These are phyloP conservation scores for Cantharis rufa DNA, from an alignment of 2,888 invertebrate genomes.

Conservation along the genomic window DNA sequence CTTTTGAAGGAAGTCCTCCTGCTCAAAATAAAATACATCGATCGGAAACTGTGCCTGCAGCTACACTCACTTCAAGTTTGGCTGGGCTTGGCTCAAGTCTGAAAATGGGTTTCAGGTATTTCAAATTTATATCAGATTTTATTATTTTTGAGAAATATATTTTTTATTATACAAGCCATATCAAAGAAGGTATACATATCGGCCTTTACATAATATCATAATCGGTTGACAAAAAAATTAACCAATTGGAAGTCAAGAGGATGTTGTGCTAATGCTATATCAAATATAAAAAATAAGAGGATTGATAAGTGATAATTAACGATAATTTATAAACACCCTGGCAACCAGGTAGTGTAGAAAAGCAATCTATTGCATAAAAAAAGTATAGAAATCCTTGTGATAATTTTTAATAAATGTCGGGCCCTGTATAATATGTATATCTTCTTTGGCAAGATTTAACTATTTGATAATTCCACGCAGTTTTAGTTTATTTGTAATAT, in stretches of 20 bases:
- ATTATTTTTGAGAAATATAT: background rate
- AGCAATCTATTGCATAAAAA: no score
- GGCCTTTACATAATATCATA: no score
- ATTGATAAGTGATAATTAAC: no score
- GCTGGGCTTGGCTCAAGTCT: conserved; percentile 81
- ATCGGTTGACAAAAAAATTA: no score
- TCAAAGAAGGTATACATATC: no score
- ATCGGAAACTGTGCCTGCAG: conserved; percentile 75
- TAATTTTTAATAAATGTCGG: no score
- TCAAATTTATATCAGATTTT: background rate
- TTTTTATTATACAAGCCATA: background rate
- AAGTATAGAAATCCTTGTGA: no score
- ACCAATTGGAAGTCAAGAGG: no score
- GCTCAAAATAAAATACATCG: conserved; percentile 64
- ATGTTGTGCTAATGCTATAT: no score
- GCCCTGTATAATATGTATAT: background rate
- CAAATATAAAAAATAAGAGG: no score
- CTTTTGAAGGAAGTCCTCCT: conserved; percentile 59
- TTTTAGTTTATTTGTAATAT: background rate
- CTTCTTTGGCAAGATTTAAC: background rate
- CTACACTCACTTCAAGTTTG: conserved; percentile 75
- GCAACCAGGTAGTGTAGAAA: no score
- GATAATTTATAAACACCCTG: no score
- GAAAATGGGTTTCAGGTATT: conserved; percentile 84
- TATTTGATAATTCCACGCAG: background rate